Percentiles rank a stretch among this genome's conserved stretches.
These are phyloP conservation scores for Andrena fulva DNA, from an alignment of 2,888 invertebrate genomes.

Conservation along the genomic window DNA sequence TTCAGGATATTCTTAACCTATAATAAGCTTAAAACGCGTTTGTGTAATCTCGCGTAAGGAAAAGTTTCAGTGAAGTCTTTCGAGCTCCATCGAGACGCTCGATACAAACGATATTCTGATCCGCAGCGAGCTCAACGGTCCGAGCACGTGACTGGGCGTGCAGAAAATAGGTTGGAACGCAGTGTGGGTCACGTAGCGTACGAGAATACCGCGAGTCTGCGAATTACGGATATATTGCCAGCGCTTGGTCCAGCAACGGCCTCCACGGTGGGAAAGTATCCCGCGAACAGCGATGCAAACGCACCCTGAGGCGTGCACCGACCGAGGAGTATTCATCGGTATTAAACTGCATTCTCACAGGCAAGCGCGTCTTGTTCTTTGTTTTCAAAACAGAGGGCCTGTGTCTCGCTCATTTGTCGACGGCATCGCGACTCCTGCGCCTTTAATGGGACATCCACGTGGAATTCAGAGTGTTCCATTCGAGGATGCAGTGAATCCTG, in stretches of 20 bases:
- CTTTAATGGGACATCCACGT: background rate
- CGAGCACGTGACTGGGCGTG: background rate
- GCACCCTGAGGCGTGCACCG: constrained; percentile 48
- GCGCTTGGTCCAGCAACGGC: constrained; percentile 21
- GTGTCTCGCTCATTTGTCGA: constrained; percentile 9
- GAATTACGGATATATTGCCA: constrained; percentile 9
- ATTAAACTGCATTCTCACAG: constrained; percentile 61
- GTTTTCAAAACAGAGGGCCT: constrained; percentile 45
- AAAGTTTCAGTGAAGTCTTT: background rate
- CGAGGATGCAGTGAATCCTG: background rate
- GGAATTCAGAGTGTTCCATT: background rate
- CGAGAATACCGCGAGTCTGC: constrained; percentile 28
- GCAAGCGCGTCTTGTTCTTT: constrained; percentile 46
- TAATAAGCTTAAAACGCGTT: too few species aligned
- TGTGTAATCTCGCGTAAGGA: too few species aligned
- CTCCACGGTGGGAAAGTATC: constrained; percentile 60
- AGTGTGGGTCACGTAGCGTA: constrained; percentile 9
- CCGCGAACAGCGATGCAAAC: constrained; percentile 43
- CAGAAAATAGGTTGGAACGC: constrained; percentile 13
- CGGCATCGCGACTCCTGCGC: background rate
- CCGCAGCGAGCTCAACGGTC: background rate
- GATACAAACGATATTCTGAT: background rate
- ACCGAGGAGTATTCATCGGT: constrained; percentile 41
- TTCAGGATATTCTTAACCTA: too few species aligned
- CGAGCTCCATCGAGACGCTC: background rate